Base-by-base conservation (phyloP, 2,888 invertebrate genomes). In the Ectropis crepuscularia region DNA sequence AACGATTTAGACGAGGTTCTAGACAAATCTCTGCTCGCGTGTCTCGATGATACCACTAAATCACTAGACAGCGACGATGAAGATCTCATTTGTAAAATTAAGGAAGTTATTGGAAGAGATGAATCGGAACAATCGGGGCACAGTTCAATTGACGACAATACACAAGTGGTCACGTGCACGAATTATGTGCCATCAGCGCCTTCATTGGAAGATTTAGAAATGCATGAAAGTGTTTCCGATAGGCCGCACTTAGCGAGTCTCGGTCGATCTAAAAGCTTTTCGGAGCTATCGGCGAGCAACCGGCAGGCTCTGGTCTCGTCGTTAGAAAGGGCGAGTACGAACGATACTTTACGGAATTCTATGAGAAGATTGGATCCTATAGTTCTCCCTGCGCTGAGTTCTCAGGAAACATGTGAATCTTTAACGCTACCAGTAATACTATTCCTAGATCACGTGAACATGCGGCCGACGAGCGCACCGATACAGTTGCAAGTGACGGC, bases 1-100 rank as follows among this genome's bases (percentile, higher is more conserved):
- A 93, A 93, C 74, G 94, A 94, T 78, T 82, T 95, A 68, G 95
- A 95, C 80, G 93, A 94, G 79, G 92, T 94, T 64, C 80, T 95
- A 71, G 94, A 95, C 73, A 93, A 92, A 70, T 94, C 93, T 58
- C 75, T 94, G 64, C 78, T 92, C 55, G 89, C 89, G 59, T 88
- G 90, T 69, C 86, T 92, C 53, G 91, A 92, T 69, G 89, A 90
- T 72, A 81, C 81, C 68, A 76, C 85, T 41, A 86, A 86, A 70
- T 79, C 73, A 45, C 82, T 86, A 64, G 89, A 89, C 65, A 90
- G 90, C 69, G 91, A 91, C 63, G 92, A 92, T 70, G 90, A 90
- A 36, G 93, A 93, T 83, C 87, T 91, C 71, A 89, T 90, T 68
- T 90, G 89, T 83, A 89, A 92, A 75, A 83, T 90, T 67, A 90